A percentile compares a stretch with the other conserved stretches of the same genome.
phyloP scores from a whole-genome alignment of 2,797 vertebrate species.

The Mycteria americana region DNA sequence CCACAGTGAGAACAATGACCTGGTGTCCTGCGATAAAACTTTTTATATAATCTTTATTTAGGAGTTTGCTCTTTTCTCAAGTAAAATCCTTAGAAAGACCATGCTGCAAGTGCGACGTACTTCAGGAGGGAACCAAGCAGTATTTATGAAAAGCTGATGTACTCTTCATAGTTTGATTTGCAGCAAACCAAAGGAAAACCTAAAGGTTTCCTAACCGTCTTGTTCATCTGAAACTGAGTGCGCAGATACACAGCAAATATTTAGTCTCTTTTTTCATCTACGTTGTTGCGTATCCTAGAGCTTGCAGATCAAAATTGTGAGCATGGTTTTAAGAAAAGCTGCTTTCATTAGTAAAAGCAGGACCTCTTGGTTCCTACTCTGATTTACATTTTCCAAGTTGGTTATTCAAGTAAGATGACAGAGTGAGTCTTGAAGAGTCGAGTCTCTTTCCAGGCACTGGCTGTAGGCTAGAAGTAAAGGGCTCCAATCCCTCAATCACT shows the following conservation, averaged over 20 bases:
- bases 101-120: neutral
- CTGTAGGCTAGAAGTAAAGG: neutral
- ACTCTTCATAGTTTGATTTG: neutral
- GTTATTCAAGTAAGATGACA: neutral
- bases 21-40: neutral
- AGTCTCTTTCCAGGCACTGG: neutral
- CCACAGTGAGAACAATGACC: neutral
- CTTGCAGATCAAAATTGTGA: neutral
- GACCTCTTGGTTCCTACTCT: neutral
- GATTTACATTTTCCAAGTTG: neutral
- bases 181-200: neutral
- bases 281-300: neutral
- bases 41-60: neutral
- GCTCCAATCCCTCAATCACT: neutral
- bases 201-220: neutral
- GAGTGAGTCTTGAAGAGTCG: neutral
- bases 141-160: neutral
- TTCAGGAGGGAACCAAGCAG: neutral
- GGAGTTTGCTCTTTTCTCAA: neutral
- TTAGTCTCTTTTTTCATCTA: neutral
- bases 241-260: neutral
- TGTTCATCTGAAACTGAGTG: neutral
- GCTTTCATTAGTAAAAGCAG: neutral
- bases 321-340: neutral
- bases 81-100: neutral